Evolutionary conservation across 2,113 vertebrate species (phyloP).

Genomic region (Oncorhynchus clarkii): DNA sequence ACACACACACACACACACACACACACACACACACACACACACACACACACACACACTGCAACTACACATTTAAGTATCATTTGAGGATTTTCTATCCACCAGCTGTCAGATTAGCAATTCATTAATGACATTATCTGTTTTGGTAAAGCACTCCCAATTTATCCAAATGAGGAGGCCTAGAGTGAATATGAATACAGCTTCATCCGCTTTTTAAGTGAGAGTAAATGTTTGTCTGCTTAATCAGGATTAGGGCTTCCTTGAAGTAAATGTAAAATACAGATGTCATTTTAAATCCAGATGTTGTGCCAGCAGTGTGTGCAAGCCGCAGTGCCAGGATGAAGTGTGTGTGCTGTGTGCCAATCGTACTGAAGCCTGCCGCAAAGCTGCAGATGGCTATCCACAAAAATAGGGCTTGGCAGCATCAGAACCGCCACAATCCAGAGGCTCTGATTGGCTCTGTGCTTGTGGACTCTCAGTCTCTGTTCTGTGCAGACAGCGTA

Average conservation of each 20-base stretch:
- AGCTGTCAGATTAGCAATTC: slow-evolving; percentile 33
- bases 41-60: neutral
- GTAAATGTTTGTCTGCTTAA: slow-evolving; percentile 39
- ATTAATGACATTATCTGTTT: slow-evolving; percentile 22
- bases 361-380: slow-evolving; percentile 23
- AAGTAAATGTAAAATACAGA: slow-evolving; percentile 51
- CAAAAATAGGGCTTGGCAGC: slow-evolving; percentile 54
- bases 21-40: slow-evolving; percentile 15
- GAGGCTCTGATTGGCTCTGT: slow-evolving; percentile 19
- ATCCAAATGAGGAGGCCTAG: slow-evolving; percentile 4
- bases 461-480: slow-evolving; percentile 18
- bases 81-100: slow-evolving; percentile 18
- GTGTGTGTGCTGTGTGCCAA: slow-evolving; percentile 42
- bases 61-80: slow-evolving; percentile 12
- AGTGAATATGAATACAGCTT: neutral
- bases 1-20: slow-evolving; percentile 8
- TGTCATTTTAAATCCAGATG: slow-evolving; percentile 48
- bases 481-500: slow-evolving; percentile 30
- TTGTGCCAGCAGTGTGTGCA: slow-evolving; percentile 7
- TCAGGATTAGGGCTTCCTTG: slow-evolving; percentile 45
- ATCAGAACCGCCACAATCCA: slow-evolving; percentile 11
- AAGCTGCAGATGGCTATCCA: slow-evolving; percentile 54
- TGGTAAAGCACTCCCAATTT: slow-evolving; percentile 9
- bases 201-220: neutral
- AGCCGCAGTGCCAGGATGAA: slow-evolving; percentile 38